Evolutionary conservation across 2,888 invertebrate species (phyloP).

Genomic region (Eilema griseolum): DNA sequence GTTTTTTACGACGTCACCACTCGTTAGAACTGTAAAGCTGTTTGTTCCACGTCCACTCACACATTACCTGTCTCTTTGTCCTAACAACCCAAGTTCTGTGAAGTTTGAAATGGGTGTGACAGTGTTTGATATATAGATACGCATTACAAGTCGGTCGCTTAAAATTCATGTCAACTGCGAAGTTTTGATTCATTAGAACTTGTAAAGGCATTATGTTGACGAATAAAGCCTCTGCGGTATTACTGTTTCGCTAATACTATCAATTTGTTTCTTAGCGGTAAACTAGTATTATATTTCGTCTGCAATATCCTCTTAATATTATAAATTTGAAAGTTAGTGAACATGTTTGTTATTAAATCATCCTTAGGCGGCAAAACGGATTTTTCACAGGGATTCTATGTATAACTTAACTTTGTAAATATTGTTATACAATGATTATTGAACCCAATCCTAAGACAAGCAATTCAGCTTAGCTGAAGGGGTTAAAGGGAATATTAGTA

Average conservation of each 20-base stretch:
- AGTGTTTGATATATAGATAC: constrained; percentile 58
- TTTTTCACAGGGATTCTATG: too few species aligned
- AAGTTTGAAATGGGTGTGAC: constrained; percentile 73
- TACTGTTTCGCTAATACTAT: not conserved
- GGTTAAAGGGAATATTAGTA: too few species aligned
- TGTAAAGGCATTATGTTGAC: constrained; percentile 44
- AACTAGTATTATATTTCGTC: not conserved
- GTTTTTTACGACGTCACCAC: constrained; percentile 38
- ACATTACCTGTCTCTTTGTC: constrained; percentile 56
- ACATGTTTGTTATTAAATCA: too few species aligned
- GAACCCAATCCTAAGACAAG: too few species aligned
- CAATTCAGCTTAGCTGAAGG: too few species aligned
- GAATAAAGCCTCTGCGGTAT: constrained; percentile 11
- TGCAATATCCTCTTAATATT: not conserved
- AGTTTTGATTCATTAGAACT: constrained; percentile 50
- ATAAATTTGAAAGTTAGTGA: too few species aligned
- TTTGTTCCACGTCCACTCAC: constrained; percentile 37
- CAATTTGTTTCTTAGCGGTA: not conserved
- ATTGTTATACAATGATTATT: too few species aligned
- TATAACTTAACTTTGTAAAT: too few species aligned
- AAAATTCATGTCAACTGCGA: constrained; percentile 27
- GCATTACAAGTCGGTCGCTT: constrained; percentile 20
- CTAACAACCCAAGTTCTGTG: constrained; percentile 58
- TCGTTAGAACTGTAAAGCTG: constrained; percentile 51
- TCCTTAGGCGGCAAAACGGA: too few species aligned